These are phyloP conservation scores for Eumaeus atala DNA, from an alignment of 1,140 invertebrate genomes.

Conservation along the genomic window DNA sequence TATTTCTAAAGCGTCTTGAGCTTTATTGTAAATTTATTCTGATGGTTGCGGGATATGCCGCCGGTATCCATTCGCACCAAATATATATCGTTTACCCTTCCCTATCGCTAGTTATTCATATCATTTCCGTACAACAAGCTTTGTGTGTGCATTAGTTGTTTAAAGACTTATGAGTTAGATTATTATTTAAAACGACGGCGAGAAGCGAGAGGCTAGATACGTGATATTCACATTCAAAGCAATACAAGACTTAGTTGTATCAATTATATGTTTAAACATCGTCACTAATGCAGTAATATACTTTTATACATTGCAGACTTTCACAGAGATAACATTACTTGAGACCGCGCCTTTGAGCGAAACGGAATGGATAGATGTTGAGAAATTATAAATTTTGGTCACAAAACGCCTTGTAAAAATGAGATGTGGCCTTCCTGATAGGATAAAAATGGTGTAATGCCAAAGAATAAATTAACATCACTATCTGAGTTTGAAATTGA, in stretches of 20 bases:
- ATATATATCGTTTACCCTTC: background rate
- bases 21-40: constrained; percentile 1
- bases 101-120: background rate
- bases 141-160: constrained; percentile 19
- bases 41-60: background rate
- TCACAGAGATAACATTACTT: background rate
- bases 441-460: too few species aligned
- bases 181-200: background rate
- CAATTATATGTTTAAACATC: constrained; percentile 33
- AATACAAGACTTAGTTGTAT: constrained; percentile 39
- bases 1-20: background rate
- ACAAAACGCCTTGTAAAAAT: too few species aligned
- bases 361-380: background rate
- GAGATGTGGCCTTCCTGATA: too few species aligned
- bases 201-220: constrained; percentile 20
- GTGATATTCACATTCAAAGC: constrained; percentile 42
- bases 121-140: background rate
- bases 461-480: too few species aligned
- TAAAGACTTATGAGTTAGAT: constrained; percentile 16
- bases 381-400: too few species aligned
- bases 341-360: background rate
- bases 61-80: background rate
- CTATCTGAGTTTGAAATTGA: too few species aligned
- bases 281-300: constrained; percentile 43
- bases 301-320: constrained; percentile 35